Percentiles rank a stretch among this genome's conserved stretches.
Evolutionary conservation across 2,888 invertebrate species (phyloP).

Genomic region (Caenorhabditis macrosperma): DNA sequence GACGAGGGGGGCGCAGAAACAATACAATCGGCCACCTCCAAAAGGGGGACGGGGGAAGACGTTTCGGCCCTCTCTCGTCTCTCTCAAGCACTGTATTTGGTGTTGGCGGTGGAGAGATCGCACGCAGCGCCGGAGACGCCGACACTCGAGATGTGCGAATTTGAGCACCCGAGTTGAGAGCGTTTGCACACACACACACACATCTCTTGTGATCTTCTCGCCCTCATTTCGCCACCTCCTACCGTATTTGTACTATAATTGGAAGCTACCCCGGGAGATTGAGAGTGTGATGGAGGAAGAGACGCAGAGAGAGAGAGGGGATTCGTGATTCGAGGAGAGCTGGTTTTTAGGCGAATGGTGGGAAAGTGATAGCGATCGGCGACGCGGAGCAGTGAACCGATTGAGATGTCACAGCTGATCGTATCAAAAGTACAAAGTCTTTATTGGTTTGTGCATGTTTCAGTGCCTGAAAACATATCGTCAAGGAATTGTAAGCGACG

Average conservation of each 20-base stretch:
- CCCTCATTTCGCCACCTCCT: constrained; percentile 30
- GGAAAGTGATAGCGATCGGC: too few species aligned
- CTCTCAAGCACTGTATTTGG: constrained; percentile 56
- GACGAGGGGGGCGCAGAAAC: constrained; percentile 27
- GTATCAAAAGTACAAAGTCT: too few species aligned
- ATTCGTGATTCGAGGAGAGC: constrained; percentile 9
- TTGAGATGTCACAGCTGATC: too few species aligned
- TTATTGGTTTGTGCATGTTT: too few species aligned
- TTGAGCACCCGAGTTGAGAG: constrained; percentile 59
- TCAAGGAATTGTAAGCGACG: too few species aligned
- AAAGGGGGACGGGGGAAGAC: too few species aligned
- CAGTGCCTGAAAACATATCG: too few species aligned
- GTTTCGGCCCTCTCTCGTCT: too few species aligned
- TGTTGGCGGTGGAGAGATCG: constrained; percentile 4
- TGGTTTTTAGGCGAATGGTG: constrained; percentile 12
- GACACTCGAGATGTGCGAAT: constrained; percentile 61
- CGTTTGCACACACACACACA: constrained; percentile 11
- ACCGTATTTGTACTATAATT: constrained; percentile 55
- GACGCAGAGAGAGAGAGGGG: neutral
- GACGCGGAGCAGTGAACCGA: too few species aligned
- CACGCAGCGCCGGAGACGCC: constrained; percentile 16
- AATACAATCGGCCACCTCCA: constrained; percentile 13
- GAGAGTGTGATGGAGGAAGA: neutral
- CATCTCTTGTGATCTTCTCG: constrained; percentile 17
- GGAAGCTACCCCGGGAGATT: constrained; percentile 8